phyloP scores from a whole-genome alignment of 2,888 invertebrate genomes.

The Agrochola litura region DNA sequence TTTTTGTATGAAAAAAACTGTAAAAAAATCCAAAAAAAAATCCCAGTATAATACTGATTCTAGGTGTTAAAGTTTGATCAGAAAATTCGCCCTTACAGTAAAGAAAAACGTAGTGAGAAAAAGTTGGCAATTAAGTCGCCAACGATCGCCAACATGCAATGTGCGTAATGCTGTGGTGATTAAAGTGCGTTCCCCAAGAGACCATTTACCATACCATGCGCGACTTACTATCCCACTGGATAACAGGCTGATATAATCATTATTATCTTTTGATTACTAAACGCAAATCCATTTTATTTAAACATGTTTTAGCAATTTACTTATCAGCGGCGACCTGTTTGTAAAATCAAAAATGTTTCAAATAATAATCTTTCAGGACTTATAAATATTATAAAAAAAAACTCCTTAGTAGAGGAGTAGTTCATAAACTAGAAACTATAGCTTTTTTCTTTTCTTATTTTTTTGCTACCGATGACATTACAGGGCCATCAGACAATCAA shows the following conservation, averaged over 20 bases:
- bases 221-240: not conserved
- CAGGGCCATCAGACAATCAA: not conserved
- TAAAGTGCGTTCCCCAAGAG: not conserved
- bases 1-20: not conserved
- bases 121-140: not conserved
- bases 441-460: not conserved
- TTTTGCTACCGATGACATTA: too few relatives aligned
- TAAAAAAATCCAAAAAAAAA: not conserved
- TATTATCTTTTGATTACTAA: constrained; percentile 7
- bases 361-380: not conserved
- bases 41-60: too few relatives aligned
- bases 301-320: constrained; percentile 26
- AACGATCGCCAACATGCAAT: too few relatives aligned
- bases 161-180: not conserved
- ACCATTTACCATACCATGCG: not conserved
- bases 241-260: not conserved
- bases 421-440: not conserved
- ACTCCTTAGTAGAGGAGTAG: not conserved
- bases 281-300: not conserved
- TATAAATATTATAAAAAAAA: not conserved
- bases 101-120: not conserved
- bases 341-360: not conserved
- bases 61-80: too few relatives aligned
- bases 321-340: constrained; percentile 9
- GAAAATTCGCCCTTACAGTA: not conserved